Percentiles rank a stretch among this genome's conserved stretches.
Evolutionary conservation across 2,888 invertebrate species (phyloP).

Genomic region (Dicyrtomina minuta): DNA sequence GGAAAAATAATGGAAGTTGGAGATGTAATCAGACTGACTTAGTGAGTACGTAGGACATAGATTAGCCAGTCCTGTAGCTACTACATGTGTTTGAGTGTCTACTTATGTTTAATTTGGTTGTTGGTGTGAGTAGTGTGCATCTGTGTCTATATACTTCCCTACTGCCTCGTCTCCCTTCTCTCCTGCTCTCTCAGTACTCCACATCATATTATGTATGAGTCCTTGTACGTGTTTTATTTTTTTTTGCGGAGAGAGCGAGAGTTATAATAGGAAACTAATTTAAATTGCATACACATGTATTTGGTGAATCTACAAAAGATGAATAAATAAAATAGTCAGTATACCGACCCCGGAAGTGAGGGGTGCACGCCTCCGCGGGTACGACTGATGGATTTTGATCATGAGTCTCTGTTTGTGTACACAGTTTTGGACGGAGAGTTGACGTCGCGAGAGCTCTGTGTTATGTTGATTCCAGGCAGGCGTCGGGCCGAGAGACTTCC

Average conservation of each 20-base stretch:
- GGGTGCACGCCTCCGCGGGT: conserved; percentile 16
- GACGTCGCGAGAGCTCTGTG: background rate
- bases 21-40: too few species aligned
- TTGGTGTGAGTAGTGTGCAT: too few species aligned
- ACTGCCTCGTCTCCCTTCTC: too few species aligned
- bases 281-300: conserved; percentile 3
- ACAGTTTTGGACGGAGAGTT: background rate
- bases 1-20: too few species aligned
- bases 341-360: conserved; percentile 26
- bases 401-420: background rate
- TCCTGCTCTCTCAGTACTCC: too few species aligned
- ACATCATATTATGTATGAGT: too few species aligned
- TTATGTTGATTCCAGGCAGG: background rate
- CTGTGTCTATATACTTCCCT: too few species aligned
- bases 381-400: conserved; percentile 3
- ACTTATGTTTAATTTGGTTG: too few species aligned
- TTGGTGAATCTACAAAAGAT: conserved; percentile 10
- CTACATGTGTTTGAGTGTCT: too few species aligned
- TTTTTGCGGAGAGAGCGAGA: background rate
- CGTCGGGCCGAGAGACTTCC: background rate
- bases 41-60: too few species aligned
- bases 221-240: too few species aligned
- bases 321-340: conserved; percentile 6
- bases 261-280: background rate
- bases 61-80: too few species aligned